These are phyloP conservation scores for Apamea sordens DNA, from an alignment of 2,888 invertebrate species.

Conservation along the genomic window DNA sequence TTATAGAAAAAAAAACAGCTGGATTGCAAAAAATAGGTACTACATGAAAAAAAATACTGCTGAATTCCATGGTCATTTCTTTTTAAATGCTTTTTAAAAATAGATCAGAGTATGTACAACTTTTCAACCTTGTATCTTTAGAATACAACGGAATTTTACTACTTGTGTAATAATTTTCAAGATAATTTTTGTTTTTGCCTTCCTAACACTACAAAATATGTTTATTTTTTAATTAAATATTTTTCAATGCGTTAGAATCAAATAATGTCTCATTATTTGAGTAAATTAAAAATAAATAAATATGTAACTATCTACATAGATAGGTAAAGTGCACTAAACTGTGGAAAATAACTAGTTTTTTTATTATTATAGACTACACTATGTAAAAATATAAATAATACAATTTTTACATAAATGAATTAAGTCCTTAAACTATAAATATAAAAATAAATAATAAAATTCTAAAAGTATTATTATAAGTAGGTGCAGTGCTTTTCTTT, in stretches of 20 bases:
- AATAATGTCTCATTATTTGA: not conserved
- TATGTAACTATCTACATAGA: not conserved
- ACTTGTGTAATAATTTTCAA: slow-evolving; percentile 4
- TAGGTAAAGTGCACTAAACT: not conserved
- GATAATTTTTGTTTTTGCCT: not conserved
- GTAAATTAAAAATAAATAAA: no score
- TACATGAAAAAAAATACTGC: slow-evolving; percentile 4
- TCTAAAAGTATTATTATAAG: not conserved
- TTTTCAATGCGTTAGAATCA: not conserved
- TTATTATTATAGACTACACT: no score
- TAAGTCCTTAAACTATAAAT: no score
- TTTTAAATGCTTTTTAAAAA: slow-evolving; percentile 19
- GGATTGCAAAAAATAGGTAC: not conserved
- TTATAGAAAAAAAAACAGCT: not conserved
- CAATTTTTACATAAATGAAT: not conserved
- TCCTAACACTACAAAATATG: not conserved
- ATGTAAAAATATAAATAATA: not conserved
- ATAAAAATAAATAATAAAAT: no score
- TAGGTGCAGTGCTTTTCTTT: slow-evolving; percentile 8
- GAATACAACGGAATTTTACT: slow-evolving; percentile 8
- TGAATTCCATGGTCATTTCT: slow-evolving; percentile 15
- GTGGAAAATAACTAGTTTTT: not conserved
- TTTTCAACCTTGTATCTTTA: slow-evolving; percentile 18
- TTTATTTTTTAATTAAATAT: not conserved
- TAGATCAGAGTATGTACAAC: slow-evolving; percentile 19